Percentiles rank a stretch among this genome's conserved stretches.
phyloP scores from a whole-genome alignment of 2,888 invertebrate genomes.

The Atherix ibis region DNA sequence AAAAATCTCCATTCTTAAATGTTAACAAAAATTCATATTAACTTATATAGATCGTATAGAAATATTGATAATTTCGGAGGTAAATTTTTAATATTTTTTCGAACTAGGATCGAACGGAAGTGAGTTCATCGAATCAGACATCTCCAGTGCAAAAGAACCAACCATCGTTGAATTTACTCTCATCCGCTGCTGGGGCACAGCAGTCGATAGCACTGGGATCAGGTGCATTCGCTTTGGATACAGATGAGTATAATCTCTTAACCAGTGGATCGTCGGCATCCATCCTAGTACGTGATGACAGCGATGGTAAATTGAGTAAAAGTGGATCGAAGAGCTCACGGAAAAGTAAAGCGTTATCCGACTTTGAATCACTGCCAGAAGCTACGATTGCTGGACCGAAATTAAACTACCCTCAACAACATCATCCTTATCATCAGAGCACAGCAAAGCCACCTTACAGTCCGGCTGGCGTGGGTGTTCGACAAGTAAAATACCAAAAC shows the following conservation, averaged over 20 bases:
- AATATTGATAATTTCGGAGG: no score
- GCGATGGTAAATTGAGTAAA: conserved; percentile 6
- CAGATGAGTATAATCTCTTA: no score
- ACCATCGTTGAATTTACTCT: conserved; percentile 2
- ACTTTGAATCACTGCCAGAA: conserved; percentile 30
- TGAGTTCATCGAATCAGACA: conserved; percentile 6
- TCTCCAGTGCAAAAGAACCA: conserved; percentile 9
- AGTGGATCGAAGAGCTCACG: conserved; percentile 11
- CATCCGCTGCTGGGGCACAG: no score
- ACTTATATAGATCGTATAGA: conserved; percentile 1
- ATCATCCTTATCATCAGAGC: no score
- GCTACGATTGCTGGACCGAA: conserved; percentile 26
- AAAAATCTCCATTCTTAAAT: neutral
- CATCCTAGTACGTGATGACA: conserved; percentile 7
- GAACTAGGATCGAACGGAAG: conserved; percentile 7
- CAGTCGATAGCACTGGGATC: conserved; percentile 3
- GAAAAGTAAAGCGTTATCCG: conserved; percentile 17
- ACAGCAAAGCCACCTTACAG: conserved; percentile 25
- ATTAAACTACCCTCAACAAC: conserved; percentile 12
- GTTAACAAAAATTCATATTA: neutral
- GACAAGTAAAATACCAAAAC: conserved; percentile 17
- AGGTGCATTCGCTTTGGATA: no score
- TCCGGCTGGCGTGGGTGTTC: conserved; percentile 24
- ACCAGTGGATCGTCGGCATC: conserved; percentile 8
- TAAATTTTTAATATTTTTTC: no score